A percentile compares a stretch with the other conserved stretches of the same genome.
phyloP scores from a whole-genome alignment of 2,113 vertebrate species.

The Vulpes ferrilata region DNA sequence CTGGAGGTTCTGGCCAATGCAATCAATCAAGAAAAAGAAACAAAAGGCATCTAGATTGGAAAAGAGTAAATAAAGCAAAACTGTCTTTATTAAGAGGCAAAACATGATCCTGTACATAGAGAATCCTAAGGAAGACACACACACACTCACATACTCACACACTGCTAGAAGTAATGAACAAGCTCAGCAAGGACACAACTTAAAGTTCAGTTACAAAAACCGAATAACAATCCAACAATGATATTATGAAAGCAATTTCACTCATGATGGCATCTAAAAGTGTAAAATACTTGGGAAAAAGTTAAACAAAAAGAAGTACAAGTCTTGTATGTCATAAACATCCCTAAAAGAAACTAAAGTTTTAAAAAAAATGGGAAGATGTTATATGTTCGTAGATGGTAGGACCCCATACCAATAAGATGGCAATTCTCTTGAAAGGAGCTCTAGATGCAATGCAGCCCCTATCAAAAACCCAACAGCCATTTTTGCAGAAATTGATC shows the following conservation, averaged over 20 bases:
- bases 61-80: background rate
- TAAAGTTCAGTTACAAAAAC: background rate
- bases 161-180: background rate
- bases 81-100: background rate
- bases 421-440: too few species aligned
- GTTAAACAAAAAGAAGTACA: background rate
- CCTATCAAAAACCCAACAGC: background rate
- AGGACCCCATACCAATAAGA: background rate
- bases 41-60: background rate
- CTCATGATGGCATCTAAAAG: background rate
- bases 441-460: too few species aligned
- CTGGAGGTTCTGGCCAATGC: background rate
- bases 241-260: background rate
- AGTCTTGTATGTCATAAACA: background rate
- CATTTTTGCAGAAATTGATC: background rate
- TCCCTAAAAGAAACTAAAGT: background rate
- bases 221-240: background rate
- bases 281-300: background rate
- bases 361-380: background rate
- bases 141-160: background rate
- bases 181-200: background rate
- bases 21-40: background rate
- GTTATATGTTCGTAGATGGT: background rate
- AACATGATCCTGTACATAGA: background rate
- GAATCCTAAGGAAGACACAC: background rate